These are phyloP conservation scores for Drosophila santomea DNA, from an alignment of 1,140 invertebrate species.

Conservation along the genomic window DNA sequence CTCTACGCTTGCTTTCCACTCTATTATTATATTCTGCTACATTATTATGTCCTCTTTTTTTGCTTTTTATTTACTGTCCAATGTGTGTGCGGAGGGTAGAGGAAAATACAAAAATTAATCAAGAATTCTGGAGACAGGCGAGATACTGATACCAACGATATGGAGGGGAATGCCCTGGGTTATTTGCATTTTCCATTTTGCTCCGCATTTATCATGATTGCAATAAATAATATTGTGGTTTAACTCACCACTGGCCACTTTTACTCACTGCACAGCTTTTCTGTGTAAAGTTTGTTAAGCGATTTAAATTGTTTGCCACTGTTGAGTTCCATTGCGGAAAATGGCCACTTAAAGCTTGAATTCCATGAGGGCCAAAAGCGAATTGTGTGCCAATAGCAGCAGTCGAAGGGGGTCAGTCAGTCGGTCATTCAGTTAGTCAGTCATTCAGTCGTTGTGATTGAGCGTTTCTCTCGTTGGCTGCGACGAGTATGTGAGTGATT, in stretches of 20 bases:
- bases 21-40: constrained; percentile 48
- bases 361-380: not conserved
- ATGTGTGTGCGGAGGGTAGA: constrained; percentile 3
- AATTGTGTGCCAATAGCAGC: constrained; percentile 7
- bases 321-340: constrained; percentile 15
- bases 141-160: constrained; percentile 40
- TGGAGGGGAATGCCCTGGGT: constrained; percentile 31
- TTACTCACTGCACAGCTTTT: constrained; percentile 2
- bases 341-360: constrained; percentile 15
- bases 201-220: constrained; percentile 63
- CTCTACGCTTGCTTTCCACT: constrained; percentile 29
- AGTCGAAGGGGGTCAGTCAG: not conserved
- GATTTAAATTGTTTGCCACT: constrained; percentile 32
- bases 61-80: constrained; percentile 27
- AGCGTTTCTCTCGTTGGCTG: constrained; percentile 16
- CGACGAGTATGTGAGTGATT: constrained; percentile 21
- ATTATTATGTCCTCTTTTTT: constrained; percentile 13
- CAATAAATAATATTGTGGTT: constrained; percentile 72
- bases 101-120: constrained; percentile 63
- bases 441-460: constrained; percentile 43
- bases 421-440: not conserved
- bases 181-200: constrained; percentile 64
- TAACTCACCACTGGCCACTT: constrained; percentile 47
- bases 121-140: constrained; percentile 59
- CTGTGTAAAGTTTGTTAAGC: constrained; percentile 23